Evolutionary conservation across 1,140 invertebrate species (phyloP), one percentile per base, ranked within the genome.

Genomic region (Ceratoteleas bidentatus): DNA sequence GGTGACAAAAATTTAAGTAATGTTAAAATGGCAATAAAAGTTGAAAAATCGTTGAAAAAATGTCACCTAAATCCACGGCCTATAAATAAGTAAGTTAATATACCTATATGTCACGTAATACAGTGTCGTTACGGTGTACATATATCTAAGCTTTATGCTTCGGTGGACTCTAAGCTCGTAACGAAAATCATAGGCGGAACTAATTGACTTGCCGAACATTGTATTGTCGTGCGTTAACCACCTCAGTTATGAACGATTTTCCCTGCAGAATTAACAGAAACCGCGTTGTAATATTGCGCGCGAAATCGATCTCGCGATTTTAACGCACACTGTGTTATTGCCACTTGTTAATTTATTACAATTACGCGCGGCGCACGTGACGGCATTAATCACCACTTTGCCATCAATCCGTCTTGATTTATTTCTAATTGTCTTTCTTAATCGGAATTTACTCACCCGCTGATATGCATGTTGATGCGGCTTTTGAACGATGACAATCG

Each of bases 181-280:
- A 84, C 76, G 81, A 84, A 84, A 84, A 84, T 80, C 81, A 77
- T 77, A 80, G 76, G 73, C 76, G 75, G 76, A 80, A 84, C 81
- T 84, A 84, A 84, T 84, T 84, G 81, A 84, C 76, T 80, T 83
- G 76, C 76, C 68, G 72, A 83, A 83, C 76, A 83, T 65, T 78
- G 81, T 79, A 80, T 83, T 83, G 76, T 79, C 68, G 66, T 77
- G 76, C 68, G 76, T 77, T 80, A 77, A 77, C 76, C 64, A 70
- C 56, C 36, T 15, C 73, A 80, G 76, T 80, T 84, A 69, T 77
- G 76, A 80, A 79, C 76, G 34, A 80, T 74, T 84, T 77, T 77
- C 60, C 50, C 72, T 52, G 54, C 76, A 53, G 43, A 83, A 83
- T 83, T 65, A 79, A 72, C 81, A 65, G 66, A 73, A 68, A 74